Evolutionary conservation across 2,113 vertebrate species (phyloP), one percentile per base, ranked within the genome.

Genomic region (Phrynosoma platyrhinos): DNA sequence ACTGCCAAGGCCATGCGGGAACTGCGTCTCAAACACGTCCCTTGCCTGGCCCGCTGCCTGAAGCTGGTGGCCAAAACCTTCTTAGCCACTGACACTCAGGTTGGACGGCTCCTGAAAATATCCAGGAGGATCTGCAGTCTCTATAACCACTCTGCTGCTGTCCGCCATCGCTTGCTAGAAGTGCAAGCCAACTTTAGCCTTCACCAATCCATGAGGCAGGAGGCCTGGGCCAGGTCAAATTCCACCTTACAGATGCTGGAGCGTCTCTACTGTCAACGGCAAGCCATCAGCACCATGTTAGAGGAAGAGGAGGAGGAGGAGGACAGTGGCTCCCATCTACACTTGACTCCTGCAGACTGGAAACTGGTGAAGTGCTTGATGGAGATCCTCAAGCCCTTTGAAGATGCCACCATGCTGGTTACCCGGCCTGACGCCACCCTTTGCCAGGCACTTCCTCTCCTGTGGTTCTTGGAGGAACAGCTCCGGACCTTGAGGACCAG

Each of bases 331-430:
- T 32, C 80, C 30, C 55, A 27, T 1, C 42, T 83, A 4, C 80
- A 27, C 21, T 52, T 88, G 30, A 68, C 72, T 0, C 80, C 72
- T 0, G 30, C 55, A 0, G 87, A 88, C 72, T 88, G 87, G 87
- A 83, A 88, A 14, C 21, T 83, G 80, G 23, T 78, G 80, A 88
- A 88, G 72, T 77, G 87, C n/a, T 68, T 88, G 80, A n/a, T 83
- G 42, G 87, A 88, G 36, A 88, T 88, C 80, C 74, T 88, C 58
- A 88, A 88, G 23, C 87, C 87, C 4, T 88, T 88, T 52, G 87
- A 88, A 36, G 87, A 88, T 6, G 80, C 80, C 7, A 9, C 72
- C 23, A 10, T 40, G 2, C 72, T 88, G 62, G 58, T 83, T 6
- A 77, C 74, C 27, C 80, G 72, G 1, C 58, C 80, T 0, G 80